Evolutionary conservation across 2,113 vertebrate species (phyloP).

Genomic region (Rhea americana): DNA sequence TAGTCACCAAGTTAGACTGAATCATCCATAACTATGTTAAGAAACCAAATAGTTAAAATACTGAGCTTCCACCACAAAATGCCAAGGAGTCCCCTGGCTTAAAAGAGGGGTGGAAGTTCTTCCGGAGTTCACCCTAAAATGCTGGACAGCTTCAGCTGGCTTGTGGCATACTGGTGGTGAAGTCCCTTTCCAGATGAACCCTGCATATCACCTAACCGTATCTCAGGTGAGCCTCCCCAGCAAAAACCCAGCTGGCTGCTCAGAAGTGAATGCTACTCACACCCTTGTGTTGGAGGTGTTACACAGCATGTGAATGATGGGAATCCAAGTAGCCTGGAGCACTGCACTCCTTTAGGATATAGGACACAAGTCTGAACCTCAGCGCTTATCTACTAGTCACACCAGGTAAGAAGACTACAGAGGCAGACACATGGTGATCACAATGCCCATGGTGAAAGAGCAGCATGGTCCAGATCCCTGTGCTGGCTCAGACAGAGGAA

Average conservation of each 20-base stretch:
- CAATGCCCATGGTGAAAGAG: neutral
- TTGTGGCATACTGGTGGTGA: neutral
- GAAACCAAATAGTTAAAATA: neutral
- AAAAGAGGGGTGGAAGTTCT: accelerated
- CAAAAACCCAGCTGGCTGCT: neutral
- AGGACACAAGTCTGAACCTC: neutral
- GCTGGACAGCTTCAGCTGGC: neutral
- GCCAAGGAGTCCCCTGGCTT: neutral
- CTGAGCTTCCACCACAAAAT: neutral
- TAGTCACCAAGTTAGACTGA: neutral
- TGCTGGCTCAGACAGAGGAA: neutral
- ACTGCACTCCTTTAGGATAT: neutral
- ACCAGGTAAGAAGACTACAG: neutral
- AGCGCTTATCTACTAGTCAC: neutral
- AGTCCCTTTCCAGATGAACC: neutral
- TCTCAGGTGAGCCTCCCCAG: neutral
- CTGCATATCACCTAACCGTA: neutral
- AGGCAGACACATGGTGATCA: neutral
- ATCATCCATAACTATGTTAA: neutral
- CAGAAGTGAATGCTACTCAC: neutral
- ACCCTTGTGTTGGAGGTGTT: neutral
- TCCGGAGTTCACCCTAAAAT: neutral
- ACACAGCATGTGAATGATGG: neutral
- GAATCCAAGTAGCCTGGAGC: neutral
- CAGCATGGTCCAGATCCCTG: neutral